Conservation (phyloP, 2,888 invertebrate genomes). For the Philaethria dido region DNA sequence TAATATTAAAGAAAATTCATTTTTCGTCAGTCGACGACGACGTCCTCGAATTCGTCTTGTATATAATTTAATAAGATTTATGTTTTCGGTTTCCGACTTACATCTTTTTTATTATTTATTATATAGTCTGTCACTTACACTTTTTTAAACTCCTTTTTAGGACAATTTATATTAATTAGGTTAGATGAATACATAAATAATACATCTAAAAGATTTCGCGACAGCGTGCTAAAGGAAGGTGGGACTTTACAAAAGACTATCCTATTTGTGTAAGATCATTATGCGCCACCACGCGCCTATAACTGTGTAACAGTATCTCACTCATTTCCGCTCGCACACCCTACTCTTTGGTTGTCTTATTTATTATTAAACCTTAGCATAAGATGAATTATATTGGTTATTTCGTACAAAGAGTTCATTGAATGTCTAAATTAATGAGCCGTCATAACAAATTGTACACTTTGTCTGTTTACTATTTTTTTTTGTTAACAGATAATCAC, state of each 20-base stretch:
- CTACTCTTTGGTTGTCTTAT: conserved; percentile 52
- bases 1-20: conserved; percentile 30
- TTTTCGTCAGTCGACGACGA: conserved; percentile 49
- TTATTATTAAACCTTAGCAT: conserved; percentile 62
- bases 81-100: conserved; percentile 55
- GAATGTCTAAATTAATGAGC: conserved; percentile 49
- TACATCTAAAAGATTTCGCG: conserved; percentile 60
- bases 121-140: no score
- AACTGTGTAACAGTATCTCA: conserved; percentile 77
- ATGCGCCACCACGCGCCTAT: conserved; percentile 77
- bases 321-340: conserved; percentile 74
- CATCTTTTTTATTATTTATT: conserved; percentile 36
- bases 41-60: conserved; percentile 54
- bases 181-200: conserved; percentile 26
- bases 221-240: conserved; percentile 67
- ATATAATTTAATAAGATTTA: conserved; percentile 69
- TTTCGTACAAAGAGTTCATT: conserved; percentile 30
- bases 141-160: not conserved
- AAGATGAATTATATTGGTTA: conserved; percentile 51
- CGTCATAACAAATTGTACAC: not conserved
- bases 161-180: conserved; percentile 27
- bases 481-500: conserved; percentile 66
- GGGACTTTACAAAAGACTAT: conserved; percentile 61
- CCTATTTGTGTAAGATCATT: conserved; percentile 79
- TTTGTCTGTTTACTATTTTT: conserved; percentile 5